These are phyloP conservation scores for Bolborhynchus lineola DNA, from an alignment of 2,113 vertebrate species.

Conservation along the genomic window DNA sequence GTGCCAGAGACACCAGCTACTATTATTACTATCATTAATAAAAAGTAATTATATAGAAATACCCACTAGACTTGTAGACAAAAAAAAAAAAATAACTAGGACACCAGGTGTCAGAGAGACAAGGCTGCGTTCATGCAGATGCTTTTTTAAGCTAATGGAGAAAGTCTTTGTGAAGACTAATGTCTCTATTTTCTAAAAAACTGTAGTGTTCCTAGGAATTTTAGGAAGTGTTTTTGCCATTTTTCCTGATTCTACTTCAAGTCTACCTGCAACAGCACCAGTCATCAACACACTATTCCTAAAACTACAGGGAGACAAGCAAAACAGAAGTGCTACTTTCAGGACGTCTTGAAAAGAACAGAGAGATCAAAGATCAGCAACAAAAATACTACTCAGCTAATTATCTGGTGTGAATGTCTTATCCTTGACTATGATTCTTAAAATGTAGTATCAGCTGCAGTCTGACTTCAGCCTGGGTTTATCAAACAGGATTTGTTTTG, in stretches of 20 bases:
- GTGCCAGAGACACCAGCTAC: neutral
- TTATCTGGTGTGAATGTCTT: neutral
- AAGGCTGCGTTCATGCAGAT: neutral
- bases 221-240: neutral
- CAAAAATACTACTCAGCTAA: neutral
- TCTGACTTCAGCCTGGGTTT: neutral
- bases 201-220: neutral
- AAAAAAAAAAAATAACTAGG: neutral
- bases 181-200: neutral
- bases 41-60: conserved; percentile 13
- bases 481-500: neutral
- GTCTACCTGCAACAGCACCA: neutral
- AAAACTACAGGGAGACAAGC: neutral
- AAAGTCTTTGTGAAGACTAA: neutral
- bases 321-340: neutral
- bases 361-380: neutral
- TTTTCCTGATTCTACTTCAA: neutral
- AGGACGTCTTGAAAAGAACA: neutral
- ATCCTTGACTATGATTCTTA: neutral
- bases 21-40: neutral
- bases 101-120: neutral
- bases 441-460: neutral
- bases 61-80: neutral
- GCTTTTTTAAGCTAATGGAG: neutral
- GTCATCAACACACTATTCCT: neutral